phyloP scores from a whole-genome alignment of 35 echinoderm and acorn worm genomes.

The Apostichopus parvimensis region DNA sequence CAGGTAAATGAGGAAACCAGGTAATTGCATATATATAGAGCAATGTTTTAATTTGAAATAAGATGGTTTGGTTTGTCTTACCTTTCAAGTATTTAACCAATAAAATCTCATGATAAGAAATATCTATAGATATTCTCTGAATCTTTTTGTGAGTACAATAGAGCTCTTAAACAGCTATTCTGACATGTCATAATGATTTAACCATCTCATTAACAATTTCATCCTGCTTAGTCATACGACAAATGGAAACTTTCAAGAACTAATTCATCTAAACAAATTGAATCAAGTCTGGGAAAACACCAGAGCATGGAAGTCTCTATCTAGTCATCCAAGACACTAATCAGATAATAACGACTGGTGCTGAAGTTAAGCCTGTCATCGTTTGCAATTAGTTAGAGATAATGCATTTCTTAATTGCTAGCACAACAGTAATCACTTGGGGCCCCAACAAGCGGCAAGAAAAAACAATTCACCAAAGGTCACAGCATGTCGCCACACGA shows the following conservation, averaged over 20 bases:
- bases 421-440: not conserved
- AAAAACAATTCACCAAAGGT: not conserved
- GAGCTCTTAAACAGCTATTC: too few relatives aligned
- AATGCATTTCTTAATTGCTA: not conserved
- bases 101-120: too few relatives aligned
- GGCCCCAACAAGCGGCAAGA: not conserved
- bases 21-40: too few relatives aligned
- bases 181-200: too few relatives aligned
- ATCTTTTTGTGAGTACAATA: too few relatives aligned
- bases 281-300: not conserved
- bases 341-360: not conserved
- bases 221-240: not conserved
- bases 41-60: too few relatives aligned
- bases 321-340: not conserved
- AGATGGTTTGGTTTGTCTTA: too few relatives aligned
- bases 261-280: not conserved
- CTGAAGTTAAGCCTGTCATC: slow-evolving; percentile 1
- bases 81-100: too few relatives aligned
- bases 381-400: slow-evolving; percentile 11
- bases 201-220: not conserved
- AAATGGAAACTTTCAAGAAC: not conserved
- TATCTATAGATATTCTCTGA: too few relatives aligned
- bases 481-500: not conserved
- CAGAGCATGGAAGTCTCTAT: not conserved
- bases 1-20: too few relatives aligned